Base-by-base conservation (phyloP, 2,113 vertebrate species). In the Aptenodytes patagonicus region DNA sequence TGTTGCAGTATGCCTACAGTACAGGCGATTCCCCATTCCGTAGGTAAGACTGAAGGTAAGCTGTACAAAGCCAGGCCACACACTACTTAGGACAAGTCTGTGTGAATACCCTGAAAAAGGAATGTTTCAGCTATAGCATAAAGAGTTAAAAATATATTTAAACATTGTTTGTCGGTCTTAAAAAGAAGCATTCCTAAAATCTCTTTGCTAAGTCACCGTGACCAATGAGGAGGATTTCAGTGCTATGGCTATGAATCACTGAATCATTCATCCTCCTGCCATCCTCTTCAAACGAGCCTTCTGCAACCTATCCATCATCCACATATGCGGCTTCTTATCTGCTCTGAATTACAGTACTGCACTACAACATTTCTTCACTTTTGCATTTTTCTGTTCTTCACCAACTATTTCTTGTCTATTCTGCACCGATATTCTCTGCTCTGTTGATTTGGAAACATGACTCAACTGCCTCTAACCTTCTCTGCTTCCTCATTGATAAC, bases 271-370 rank as follows among this genome's bases (percentile, higher is more conserved):
- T 36, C 32, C 31, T 93, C 62, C 68, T 65, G 65, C 44, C 15
- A 52, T 31, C 40, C 49, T 62, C 71, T 54, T 75, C 70, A 61
- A 79, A 64, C 11, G 17, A 89, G 49, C 16, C 65, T 82, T 75
- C 78, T 52, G 66, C 7, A 15, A 91, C 4, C 21, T 47, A 54
- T 44, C 36, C 34, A 49, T 34, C 55, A 80, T 44, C 31, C 38
- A 18, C 0, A 0, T 11, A 61, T 2, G 20, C 9, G 31, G 70
- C 44, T 57, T 86, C 40, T 62, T 51, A 79, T 17, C 2, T 12
- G 42, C 52, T 82, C 38, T 28, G 61, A 80, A 52, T 77, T 42
- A 65, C 42, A 49, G 29, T 49, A 31, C 29, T 25, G 42, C n/a
- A 42, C 18, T 49, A 28, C 20, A 68, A 46, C 10, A 11, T 79